These are phyloP conservation scores for Cardinalis cardinalis DNA, from an alignment of 2,113 vertebrate species.

Conservation along the genomic window DNA sequence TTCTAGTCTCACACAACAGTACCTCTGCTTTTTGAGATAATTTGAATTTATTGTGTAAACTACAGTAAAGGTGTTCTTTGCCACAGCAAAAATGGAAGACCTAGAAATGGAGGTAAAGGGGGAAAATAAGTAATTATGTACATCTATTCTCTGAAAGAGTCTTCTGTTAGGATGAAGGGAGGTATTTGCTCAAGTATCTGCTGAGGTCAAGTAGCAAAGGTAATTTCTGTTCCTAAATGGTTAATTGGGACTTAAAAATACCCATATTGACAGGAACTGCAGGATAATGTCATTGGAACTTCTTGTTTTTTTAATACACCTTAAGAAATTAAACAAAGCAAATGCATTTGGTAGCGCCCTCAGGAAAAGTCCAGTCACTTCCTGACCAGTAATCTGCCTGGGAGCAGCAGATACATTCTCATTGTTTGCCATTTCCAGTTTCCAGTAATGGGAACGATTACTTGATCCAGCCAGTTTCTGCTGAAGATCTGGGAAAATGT, in stretches of 20 bases:
- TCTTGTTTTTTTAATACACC: conserved; percentile 56
- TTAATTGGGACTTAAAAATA: conserved; percentile 19
- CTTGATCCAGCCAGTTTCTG: conserved; percentile 59
- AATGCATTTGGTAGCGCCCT: conserved; percentile 59
- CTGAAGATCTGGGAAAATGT: background rate
- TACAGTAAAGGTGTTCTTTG: background rate
- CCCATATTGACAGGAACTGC: conserved; percentile 9
- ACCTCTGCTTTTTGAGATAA: background rate
- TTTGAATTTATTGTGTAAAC: background rate
- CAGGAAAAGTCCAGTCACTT: conserved; percentile 81
- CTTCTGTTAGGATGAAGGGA: background rate
- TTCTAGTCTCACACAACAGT: background rate
- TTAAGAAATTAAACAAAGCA: conserved; percentile 75
- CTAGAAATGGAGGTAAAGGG: background rate
- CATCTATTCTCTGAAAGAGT: background rate
- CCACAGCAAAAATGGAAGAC: background rate
- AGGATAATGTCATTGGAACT: conserved; percentile 55
- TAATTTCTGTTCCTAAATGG: background rate
- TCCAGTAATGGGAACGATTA: conserved; percentile 77
- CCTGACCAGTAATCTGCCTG: conserved; percentile 74
- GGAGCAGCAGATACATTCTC: conserved; percentile 67
- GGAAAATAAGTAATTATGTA: background rate
- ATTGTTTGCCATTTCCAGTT: conserved; percentile 75
- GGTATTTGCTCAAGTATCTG: background rate
- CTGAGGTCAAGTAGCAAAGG: background rate